Conservation (phyloP, 2,113 vertebrate genomes). For the Podarcis cretensis region DNA sequence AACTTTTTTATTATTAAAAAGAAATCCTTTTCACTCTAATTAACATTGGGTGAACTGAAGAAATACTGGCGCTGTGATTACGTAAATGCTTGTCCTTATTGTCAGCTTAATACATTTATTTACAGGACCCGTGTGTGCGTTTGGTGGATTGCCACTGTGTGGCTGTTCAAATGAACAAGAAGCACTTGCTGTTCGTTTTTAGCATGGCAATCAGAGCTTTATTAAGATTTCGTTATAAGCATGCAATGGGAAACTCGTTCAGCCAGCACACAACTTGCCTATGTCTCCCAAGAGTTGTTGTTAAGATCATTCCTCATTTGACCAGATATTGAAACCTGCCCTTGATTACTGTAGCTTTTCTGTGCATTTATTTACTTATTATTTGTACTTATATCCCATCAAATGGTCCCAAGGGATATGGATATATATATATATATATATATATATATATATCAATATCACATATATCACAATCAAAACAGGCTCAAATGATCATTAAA, state of each 20-base stretch:
- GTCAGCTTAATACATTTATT: neutral
- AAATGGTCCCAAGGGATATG: too few relatives aligned
- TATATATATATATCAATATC: too few relatives aligned
- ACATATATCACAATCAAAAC: too few relatives aligned
- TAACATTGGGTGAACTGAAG: neutral
- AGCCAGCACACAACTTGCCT: neutral
- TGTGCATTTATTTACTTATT: too few relatives aligned
- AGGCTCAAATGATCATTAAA: too few relatives aligned
- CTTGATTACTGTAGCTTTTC: neutral
- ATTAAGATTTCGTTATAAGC: neutral
- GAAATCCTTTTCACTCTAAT: conserved; percentile 22
- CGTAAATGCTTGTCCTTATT: conserved; percentile 16
- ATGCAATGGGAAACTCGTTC: neutral
- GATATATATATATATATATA: too few relatives aligned
- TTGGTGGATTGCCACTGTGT: neutral
- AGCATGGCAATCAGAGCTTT: neutral
- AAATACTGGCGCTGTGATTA: neutral
- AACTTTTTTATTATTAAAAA: neutral
- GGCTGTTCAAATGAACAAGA: neutral
- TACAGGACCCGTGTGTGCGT: neutral
- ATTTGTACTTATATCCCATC: too few relatives aligned
- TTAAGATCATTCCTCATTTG: neutral
- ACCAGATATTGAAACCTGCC: neutral
- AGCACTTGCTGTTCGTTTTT: neutral
- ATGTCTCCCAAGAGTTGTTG: neutral